Evolutionary conservation across 2,888 invertebrate genomes (phyloP).

Genomic region (Zonitis immaculata): DNA sequence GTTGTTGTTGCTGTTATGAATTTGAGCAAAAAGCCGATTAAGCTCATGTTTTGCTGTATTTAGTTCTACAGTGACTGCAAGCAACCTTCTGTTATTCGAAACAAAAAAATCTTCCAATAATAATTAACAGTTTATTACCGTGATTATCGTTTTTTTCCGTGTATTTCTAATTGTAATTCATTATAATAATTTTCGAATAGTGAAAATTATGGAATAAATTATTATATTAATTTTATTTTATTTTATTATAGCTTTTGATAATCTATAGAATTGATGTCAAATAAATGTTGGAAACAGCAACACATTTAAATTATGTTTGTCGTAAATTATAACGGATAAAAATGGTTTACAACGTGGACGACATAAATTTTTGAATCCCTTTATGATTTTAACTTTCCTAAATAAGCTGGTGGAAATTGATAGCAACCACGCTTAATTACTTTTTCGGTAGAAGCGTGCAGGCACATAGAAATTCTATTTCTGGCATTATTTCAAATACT

Average conservation of each 20-base stretch:
- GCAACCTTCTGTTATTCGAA: too few species aligned
- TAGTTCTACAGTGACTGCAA: too few species aligned
- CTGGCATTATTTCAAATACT: neutral
- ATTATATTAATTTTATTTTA: constrained; percentile 16
- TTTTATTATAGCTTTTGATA: constrained; percentile 18
- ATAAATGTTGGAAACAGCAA: constrained; percentile 21
- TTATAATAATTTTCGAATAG: too few species aligned
- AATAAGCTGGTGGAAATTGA: constrained; percentile 18
- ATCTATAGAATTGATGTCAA: constrained; percentile 16
- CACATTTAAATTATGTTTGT: constrained; percentile 20
- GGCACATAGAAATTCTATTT: constrained; percentile 1
- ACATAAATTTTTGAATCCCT: constrained; percentile 18
- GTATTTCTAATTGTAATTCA: too few species aligned
- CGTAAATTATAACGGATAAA: constrained; percentile 18
- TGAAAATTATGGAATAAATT: too few species aligned
- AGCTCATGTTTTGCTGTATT: too few species aligned
- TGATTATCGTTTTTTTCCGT: too few species aligned
- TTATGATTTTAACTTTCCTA: constrained; percentile 17
- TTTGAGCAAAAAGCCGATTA: too few species aligned
- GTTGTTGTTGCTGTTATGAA: too few species aligned
- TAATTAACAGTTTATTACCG: too few species aligned
- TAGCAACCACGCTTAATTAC: constrained; percentile 17
- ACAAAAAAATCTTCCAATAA: too few species aligned
- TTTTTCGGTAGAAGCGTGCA: constrained; percentile 10
- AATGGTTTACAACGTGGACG: constrained; percentile 17